Percentiles rank a stretch among this genome's conserved stretches.
phyloP scores from a whole-genome alignment of 1,140 invertebrate species.

The Charaxes varanes region DNA sequence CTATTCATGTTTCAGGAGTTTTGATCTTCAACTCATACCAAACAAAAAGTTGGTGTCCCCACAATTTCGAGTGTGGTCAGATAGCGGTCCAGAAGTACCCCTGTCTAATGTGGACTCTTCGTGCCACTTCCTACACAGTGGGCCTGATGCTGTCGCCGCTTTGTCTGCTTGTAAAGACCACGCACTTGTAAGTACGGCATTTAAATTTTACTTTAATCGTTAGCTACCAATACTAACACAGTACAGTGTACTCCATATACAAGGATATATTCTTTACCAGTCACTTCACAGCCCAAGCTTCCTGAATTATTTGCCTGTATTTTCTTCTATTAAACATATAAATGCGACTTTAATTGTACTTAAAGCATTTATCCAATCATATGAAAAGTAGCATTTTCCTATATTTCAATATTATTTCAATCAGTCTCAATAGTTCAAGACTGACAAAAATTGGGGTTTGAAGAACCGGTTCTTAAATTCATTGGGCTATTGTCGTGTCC shows the following conservation, averaged over 20 bases:
- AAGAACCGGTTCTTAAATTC: too few species aligned
- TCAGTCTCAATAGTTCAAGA: background rate
- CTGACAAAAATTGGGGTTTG: too few species aligned
- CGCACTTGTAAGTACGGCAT: conserved; percentile 57
- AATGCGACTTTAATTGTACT: too few species aligned
- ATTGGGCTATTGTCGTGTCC: too few species aligned
- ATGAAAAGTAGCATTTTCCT: too few species aligned
- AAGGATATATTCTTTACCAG: background rate
- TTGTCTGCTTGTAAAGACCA: conserved; percentile 67
- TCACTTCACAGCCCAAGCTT: too few species aligned
- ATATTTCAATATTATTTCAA: background rate
- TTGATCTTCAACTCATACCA: conserved; percentile 60
- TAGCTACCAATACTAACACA: too few species aligned
- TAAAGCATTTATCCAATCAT: too few species aligned
- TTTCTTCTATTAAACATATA: too few species aligned
- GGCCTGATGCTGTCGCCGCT: conserved; percentile 54
- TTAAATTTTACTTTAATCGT: too few species aligned
- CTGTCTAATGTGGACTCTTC: conserved; percentile 45
- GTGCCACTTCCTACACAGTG: conserved; percentile 63
- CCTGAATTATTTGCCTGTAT: too few species aligned
- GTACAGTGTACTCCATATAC: too few species aligned
- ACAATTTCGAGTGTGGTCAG: conserved; percentile 61
- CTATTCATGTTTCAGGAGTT: conserved; percentile 66
- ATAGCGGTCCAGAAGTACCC: conserved; percentile 40
- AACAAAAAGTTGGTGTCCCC: conserved; percentile 62